These are phyloP conservation scores for Struthio camelus DNA, from an alignment of 2,113 vertebrate genomes.

Conservation along the genomic window DNA sequence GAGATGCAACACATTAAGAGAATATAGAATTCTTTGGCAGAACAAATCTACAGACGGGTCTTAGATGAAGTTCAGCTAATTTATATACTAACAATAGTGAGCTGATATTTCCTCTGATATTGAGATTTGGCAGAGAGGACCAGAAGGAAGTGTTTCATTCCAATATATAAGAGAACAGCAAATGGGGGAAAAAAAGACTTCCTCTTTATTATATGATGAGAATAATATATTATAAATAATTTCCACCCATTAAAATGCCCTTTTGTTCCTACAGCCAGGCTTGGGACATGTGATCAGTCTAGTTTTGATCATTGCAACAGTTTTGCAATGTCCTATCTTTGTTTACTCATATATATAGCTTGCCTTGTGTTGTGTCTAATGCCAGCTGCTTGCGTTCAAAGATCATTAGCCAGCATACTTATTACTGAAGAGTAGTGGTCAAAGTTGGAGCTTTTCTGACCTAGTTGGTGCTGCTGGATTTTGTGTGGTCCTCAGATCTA, in stretches of 20 bases:
- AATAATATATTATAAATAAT: slow-evolving; percentile 60
- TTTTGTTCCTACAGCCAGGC: slow-evolving; percentile 14
- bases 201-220: slow-evolving; percentile 36
- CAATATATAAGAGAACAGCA: slow-evolving; percentile 45
- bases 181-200: slow-evolving; percentile 29
- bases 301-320: neutral
- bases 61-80: slow-evolving; percentile 51
- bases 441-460: neutral
- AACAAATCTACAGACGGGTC: neutral
- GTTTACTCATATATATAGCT: neutral
- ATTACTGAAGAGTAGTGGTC: neutral
- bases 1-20: neutral
- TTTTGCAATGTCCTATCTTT: neutral
- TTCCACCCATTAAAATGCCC: slow-evolving; percentile 31
- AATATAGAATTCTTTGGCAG: neutral
- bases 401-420: neutral
- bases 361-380: neutral
- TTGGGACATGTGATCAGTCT: neutral
- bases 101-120: slow-evolving; percentile 63
- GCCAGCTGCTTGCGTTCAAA: neutral
- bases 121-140: slow-evolving; percentile 43
- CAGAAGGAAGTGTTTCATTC: slow-evolving; percentile 67
- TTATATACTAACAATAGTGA: slow-evolving; percentile 60
- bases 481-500: neutral
- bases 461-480: neutral